phyloP scores from a whole-genome alignment of 1,140 invertebrate genomes.

The Drosophila melanica region DNA sequence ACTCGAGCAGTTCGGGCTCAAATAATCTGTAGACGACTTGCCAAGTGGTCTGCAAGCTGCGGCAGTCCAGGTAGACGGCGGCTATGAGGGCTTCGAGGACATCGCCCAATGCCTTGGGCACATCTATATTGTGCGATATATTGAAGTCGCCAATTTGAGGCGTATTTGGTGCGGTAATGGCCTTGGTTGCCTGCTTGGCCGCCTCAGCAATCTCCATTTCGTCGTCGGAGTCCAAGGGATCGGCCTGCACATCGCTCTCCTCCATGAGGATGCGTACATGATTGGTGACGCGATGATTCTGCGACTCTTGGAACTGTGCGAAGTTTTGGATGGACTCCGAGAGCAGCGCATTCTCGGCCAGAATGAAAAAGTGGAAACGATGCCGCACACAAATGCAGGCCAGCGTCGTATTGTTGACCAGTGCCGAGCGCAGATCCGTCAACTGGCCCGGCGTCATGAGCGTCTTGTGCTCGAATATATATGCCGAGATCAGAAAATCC shows the following conservation, averaged over 20 bases:
- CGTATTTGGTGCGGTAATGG: neutral
- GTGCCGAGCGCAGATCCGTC: slow-evolving; percentile 95
- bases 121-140: slow-evolving; percentile 91
- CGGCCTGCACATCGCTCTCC: slow-evolving; percentile 85
- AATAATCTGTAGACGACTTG: slow-evolving; percentile 91
- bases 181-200: neutral
- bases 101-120: slow-evolving; percentile 97
- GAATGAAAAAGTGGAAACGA: slow-evolving; percentile 90
- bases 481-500: slow-evolving; percentile 95
- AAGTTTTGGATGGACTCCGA: slow-evolving; percentile 90
- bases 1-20: slow-evolving; percentile 89
- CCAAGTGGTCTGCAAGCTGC: slow-evolving; percentile 93
- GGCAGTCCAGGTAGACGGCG: slow-evolving; percentile 95
- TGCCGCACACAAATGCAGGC: slow-evolving; percentile 94
- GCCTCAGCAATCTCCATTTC: slow-evolving; percentile 16
- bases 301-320: slow-evolving; percentile 90
- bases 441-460: slow-evolving; percentile 92
- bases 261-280: slow-evolving; percentile 88
- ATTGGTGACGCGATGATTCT: slow-evolving; percentile 88
- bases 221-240: slow-evolving; percentile 63
- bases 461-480: slow-evolving; percentile 91
- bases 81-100: slow-evolving; percentile 96
- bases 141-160: slow-evolving; percentile 42
- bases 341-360: slow-evolving; percentile 87
- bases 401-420: slow-evolving; percentile 98